A percentile compares a stretch with the other conserved stretches of the same genome.
phyloP scores from a whole-genome alignment of 1,140 invertebrate genomes.

The Sminthurinus signatus region DNA sequence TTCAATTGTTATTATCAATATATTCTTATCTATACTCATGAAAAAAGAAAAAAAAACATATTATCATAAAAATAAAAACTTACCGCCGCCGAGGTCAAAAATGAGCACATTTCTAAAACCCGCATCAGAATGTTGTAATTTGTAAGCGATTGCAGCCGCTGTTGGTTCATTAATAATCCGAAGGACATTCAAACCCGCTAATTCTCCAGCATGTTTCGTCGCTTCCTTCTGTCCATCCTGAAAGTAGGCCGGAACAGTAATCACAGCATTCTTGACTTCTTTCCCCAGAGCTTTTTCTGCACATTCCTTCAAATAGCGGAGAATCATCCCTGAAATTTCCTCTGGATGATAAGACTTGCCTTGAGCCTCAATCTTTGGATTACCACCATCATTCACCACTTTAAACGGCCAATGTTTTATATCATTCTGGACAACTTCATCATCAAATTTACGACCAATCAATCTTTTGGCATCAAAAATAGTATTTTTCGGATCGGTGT shows the following conservation, averaged over 20 bases:
- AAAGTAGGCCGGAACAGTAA: conserved; percentile 97
- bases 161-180: conserved; percentile 47
- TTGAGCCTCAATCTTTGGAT: conserved; percentile 42
- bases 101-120: no score
- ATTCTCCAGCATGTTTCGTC: conserved; percentile 83
- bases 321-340: conserved; percentile 51
- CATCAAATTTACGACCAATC: conserved; percentile 53
- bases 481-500: conserved; percentile 19
- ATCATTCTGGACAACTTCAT: conserved; percentile 50
- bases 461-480: conserved; percentile 52
- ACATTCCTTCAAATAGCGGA: conserved; percentile 47
- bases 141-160: conserved; percentile 49
- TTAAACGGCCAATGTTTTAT: conserved; percentile 50
- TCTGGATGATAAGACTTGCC: conserved; percentile 50
- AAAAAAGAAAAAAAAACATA: conserved; percentile 53
- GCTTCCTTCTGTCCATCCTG: conserved; percentile 97
- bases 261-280: conserved; percentile 83
- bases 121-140: no score
- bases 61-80: conserved; percentile 57
- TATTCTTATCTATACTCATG: no score
- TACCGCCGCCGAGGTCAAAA: conserved; percentile 48
- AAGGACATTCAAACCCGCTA: conserved; percentile 53
- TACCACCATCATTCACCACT: background rate
- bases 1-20: no score
- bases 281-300: conserved; percentile 44